A percentile compares a stretch with the other conserved stretches of the same genome.
phyloP scores from a whole-genome alignment of 2,113 vertebrate species.

The Cinclus mexicanus region DNA sequence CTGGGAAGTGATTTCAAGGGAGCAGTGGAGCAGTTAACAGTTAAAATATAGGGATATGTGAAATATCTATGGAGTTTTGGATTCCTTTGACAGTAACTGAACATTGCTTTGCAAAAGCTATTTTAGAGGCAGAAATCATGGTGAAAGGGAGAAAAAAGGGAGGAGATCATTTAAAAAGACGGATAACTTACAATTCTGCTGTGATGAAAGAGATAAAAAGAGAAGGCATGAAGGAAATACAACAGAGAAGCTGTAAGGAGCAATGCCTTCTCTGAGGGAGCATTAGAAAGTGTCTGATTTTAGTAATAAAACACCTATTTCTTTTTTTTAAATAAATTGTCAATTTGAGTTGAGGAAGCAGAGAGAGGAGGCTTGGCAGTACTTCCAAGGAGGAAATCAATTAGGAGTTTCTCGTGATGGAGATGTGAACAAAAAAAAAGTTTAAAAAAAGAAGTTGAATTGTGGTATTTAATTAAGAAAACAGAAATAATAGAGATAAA shows the following conservation, averaged over 20 bases:
- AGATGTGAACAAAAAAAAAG: background rate
- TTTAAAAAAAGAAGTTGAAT: background rate
- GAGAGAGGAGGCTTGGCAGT: background rate
- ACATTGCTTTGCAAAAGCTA: background rate
- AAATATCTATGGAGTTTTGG: background rate
- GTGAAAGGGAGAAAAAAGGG: background rate
- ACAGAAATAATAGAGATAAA: background rate
- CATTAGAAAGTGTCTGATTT: background rate
- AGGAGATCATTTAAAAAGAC: background rate
- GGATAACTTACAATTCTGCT: background rate
- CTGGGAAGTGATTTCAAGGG: background rate
- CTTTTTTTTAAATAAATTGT: background rate
- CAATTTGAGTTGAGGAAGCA: background rate
- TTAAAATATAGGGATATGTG: background rate
- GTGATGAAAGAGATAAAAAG: background rate
- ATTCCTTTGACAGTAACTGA: background rate
- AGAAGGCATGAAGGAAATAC: background rate
- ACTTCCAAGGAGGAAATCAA: background rate
- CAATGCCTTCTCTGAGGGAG: background rate
- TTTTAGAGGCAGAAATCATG: background rate
- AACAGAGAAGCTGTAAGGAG: background rate
- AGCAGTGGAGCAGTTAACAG: background rate
- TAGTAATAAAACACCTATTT: background rate
- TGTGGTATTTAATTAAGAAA: background rate
- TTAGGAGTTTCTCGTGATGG: background rate